Conservation (phyloP, 2,113 vertebrate species). For the Mesoclemmys tuberculata region DNA sequence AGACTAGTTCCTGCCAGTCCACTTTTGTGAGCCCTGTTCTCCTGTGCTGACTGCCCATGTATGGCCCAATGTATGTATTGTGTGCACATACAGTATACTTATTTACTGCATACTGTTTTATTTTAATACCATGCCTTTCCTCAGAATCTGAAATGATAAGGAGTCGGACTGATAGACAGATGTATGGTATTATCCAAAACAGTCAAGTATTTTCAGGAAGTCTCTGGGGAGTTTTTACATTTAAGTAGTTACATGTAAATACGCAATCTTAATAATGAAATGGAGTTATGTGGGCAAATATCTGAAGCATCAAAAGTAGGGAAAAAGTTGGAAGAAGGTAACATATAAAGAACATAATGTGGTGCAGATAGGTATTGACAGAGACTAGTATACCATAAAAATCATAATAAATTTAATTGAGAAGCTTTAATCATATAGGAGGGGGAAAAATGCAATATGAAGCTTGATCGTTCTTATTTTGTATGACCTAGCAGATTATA, state of each 20-base stretch:
- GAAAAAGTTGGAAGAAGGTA: background rate
- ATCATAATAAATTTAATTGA: background rate
- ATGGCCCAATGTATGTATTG: background rate
- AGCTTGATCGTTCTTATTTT: background rate
- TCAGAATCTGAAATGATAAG: background rate
- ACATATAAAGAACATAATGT: accelerated
- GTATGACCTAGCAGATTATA: background rate
- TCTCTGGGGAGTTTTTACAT: background rate
- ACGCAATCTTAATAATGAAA: background rate
- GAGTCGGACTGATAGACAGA: background rate
- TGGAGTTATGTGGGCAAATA: background rate
- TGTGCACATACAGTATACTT: background rate
- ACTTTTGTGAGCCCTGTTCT: background rate
- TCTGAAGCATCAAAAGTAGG: background rate
- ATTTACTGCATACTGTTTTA: background rate
- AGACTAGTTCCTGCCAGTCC: background rate
- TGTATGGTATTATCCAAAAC: background rate
- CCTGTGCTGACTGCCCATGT: background rate
- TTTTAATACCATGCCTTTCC: background rate
- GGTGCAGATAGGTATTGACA: background rate
- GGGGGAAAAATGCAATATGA: background rate
- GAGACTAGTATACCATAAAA: background rate
- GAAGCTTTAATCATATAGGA: background rate
- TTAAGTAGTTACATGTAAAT: background rate
- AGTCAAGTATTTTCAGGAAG: background rate